These are phyloP conservation scores for Achroia grisella DNA, from an alignment of 1,140 invertebrate genomes.

Conservation along the genomic window DNA sequence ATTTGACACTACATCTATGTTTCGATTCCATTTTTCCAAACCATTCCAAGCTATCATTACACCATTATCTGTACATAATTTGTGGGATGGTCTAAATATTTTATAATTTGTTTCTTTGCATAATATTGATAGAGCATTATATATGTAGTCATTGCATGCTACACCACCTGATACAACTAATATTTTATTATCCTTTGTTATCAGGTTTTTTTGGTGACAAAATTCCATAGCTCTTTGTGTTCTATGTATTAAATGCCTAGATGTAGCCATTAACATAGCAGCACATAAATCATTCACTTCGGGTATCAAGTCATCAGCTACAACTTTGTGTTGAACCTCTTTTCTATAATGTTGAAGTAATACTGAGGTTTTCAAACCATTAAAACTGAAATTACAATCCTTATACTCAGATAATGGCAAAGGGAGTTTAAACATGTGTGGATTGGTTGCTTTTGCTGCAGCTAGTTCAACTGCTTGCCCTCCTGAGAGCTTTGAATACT, in stretches of 20 bases:
- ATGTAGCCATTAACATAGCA: slow-evolving; percentile 82
- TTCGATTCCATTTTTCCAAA: slow-evolving; percentile 80
- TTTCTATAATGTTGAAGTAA: slow-evolving; percentile 43
- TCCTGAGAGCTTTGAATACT: slow-evolving; percentile 85
- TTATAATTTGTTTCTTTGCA: slow-evolving; percentile 81
- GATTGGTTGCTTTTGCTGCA: slow-evolving; percentile 81
- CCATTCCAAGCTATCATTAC: slow-evolving; percentile 99
- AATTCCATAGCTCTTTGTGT: slow-evolving; percentile 90
- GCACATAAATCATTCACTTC: slow-evolving; percentile 90
- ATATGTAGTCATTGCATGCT: slow-evolving; percentile 93
- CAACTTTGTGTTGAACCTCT: slow-evolving; percentile 64
- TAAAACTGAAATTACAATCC: slow-evolving; percentile 68
- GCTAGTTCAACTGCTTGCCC: slow-evolving; percentile 90
- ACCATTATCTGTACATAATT: slow-evolving; percentile 97
- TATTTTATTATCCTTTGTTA: slow-evolving; percentile 75
- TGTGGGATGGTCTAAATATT: slow-evolving; percentile 83
- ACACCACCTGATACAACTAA: slow-evolving; percentile 95
- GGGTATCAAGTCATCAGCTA: slow-evolving; percentile 82
- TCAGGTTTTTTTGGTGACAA: slow-evolving; percentile 76
- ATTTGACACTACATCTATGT: slow-evolving; percentile 48
- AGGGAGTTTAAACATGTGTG: slow-evolving; percentile 80
- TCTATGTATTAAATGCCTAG: slow-evolving; percentile 86
- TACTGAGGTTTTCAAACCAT: slow-evolving; percentile 53
- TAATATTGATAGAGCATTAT: slow-evolving; percentile 78
- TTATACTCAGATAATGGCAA: slow-evolving; percentile 75